phyloP scores from a whole-genome alignment of 2,113 vertebrate genomes.

The Xenus cinereus region DNA sequence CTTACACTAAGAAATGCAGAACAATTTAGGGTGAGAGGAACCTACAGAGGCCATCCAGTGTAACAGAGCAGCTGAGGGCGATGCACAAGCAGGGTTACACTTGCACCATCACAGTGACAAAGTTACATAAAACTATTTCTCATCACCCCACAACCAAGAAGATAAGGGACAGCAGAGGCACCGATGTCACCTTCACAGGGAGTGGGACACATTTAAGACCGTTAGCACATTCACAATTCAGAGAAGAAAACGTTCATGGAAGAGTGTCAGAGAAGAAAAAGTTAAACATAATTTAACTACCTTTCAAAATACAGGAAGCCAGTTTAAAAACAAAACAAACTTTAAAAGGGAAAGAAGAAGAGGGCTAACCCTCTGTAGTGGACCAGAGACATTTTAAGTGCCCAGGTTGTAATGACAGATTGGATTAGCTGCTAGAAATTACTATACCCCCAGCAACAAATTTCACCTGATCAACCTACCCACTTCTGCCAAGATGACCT shows the following conservation, averaged over 20 bases:
- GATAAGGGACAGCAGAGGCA: neutral
- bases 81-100: neutral
- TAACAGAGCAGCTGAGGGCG: accelerated
- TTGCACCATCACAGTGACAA: neutral
- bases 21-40: neutral
- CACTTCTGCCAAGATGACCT: neutral
- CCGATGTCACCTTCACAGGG: neutral
- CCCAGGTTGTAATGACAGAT: neutral
- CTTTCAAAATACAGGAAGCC: neutral
- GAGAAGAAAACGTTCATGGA: neutral
- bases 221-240: neutral
- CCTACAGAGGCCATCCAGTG: neutral
- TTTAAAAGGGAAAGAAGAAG: neutral
- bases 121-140: neutral
- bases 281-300: neutral
- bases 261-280: neutral
- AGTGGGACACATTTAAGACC: accelerated
- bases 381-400: neutral
- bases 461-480: neutral
- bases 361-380: neutral
- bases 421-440: neutral
- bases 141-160: accelerated
- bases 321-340: neutral
- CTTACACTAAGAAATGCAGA: neutral
- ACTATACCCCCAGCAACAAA: accelerated